Percentiles rank a stretch among this genome's conserved stretches.
phyloP scores from a whole-genome alignment of 2,888 invertebrate species.

The Caenorhabditis uteleia region DNA sequence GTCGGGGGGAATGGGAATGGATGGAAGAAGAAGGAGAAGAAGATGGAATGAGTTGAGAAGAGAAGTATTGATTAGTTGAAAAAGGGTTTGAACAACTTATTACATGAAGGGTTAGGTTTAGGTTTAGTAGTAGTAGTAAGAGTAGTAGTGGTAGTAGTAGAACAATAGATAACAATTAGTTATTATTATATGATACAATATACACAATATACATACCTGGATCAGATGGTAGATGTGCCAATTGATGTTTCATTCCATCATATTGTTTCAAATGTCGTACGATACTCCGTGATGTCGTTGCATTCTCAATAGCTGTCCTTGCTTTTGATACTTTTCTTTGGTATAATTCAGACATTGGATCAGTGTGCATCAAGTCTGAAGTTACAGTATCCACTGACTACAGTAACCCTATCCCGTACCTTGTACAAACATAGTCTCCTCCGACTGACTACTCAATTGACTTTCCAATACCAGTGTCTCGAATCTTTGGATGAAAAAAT shows the following conservation, averaged over 20 bases:
- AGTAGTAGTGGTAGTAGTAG: not conserved
- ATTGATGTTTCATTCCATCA: constrained; percentile 65
- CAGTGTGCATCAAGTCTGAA: constrained; percentile 85
- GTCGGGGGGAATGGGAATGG: not conserved
- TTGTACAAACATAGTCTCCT: constrained; percentile 57
- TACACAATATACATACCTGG: constrained; percentile 25
- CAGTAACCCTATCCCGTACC: constrained; percentile 16
- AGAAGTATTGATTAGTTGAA: too few relatives aligned
- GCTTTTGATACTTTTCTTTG: constrained; percentile 79
- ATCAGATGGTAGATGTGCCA: constrained; percentile 41
- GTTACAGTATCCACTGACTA: constrained; percentile 22
- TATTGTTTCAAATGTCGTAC: constrained; percentile 57
- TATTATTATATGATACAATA: not conserved
- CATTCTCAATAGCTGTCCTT: constrained; percentile 68
- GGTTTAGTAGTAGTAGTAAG: constrained; percentile 2
- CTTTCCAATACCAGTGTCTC: constrained; percentile 94
- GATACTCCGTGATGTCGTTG: constrained; percentile 75
- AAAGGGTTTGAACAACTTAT: too few relatives aligned
- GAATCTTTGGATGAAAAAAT: constrained; percentile 90
- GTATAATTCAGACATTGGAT: constrained; percentile 84
- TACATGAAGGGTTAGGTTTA: constrained; percentile 1
- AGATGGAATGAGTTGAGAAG: too few relatives aligned
- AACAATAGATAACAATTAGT: not conserved
- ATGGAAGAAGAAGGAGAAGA: constrained; percentile 2
- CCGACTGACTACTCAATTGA: constrained; percentile 76